Conservation (phyloP, 2,113 vertebrate species). For the Corydoras maculifer region DNA sequence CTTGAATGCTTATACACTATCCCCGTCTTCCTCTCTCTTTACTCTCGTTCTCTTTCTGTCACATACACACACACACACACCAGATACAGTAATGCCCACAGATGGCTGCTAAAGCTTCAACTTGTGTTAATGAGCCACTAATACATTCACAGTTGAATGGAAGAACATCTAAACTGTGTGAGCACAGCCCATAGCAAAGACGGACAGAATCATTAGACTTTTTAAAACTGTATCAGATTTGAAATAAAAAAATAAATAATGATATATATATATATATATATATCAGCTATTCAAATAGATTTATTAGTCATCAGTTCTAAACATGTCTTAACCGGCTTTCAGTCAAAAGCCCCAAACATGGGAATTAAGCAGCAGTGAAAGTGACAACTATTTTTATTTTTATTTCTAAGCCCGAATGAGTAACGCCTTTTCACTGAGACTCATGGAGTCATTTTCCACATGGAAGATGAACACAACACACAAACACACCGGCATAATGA, state of each 20-base stretch:
- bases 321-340: slow-evolving; percentile 35
- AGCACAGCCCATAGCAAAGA: slow-evolving; percentile 7
- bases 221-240: background rate
- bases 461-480: slow-evolving; percentile 60
- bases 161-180: slow-evolving; percentile 29
- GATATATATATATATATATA: too few species aligned
- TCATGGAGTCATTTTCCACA: slow-evolving; percentile 48
- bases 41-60: too few species aligned
- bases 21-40: too few species aligned
- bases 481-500: slow-evolving; percentile 54
- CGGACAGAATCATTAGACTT: background rate
- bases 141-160: slow-evolving; percentile 36
- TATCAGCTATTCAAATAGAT: too few species aligned
- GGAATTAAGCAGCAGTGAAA: slow-evolving; percentile 52
- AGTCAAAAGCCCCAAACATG: slow-evolving; percentile 43
- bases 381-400: slow-evolving; percentile 53
- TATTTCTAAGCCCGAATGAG: too few species aligned
- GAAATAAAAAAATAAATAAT: too few species aligned
- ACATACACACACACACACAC: too few species aligned
- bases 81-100: slow-evolving; percentile 1
- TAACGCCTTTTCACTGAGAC: slow-evolving; percentile 2
- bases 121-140: slow-evolving; percentile 36
- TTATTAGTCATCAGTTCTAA: slow-evolving; percentile 26
- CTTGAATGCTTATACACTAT: background rate
- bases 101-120: slow-evolving; percentile 16